phyloP scores from a whole-genome alignment of 1,140 invertebrate genomes.

The Drosophila virilis region DNA sequence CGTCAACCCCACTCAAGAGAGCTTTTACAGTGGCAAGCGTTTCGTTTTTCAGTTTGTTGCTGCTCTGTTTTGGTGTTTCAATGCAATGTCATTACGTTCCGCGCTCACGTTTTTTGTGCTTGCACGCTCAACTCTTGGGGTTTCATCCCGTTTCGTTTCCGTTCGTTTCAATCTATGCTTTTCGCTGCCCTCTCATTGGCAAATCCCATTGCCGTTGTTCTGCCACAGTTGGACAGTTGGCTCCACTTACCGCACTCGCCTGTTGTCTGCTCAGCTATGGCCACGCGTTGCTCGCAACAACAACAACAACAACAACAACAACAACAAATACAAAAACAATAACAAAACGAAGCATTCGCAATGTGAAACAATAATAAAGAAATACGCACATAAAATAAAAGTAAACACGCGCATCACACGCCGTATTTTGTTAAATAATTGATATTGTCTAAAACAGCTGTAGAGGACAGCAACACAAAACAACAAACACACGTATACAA shows the following conservation, averaged over 20 bases:
- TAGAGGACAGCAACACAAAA: slow-evolving; percentile 1
- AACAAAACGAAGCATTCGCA: slow-evolving; percentile 10
- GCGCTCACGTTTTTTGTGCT: slow-evolving; percentile 27
- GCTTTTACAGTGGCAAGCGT: slow-evolving; percentile 13
- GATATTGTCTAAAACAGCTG: slow-evolving; percentile 19
- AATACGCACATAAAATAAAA: slow-evolving; percentile 19
- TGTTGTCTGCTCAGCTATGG: slow-evolving; percentile 38
- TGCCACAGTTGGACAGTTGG: slow-evolving; percentile 30
- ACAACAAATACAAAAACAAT: neutral
- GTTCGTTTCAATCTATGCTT: slow-evolving; percentile 5
- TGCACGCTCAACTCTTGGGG: slow-evolving; percentile 2
- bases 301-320: slow-evolving; percentile 7
- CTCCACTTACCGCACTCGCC: slow-evolving; percentile 49
- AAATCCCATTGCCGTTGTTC: slow-evolving; percentile 30
- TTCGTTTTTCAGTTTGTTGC: slow-evolving; percentile 31
- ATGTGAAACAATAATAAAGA: slow-evolving; percentile 42
- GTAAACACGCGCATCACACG: slow-evolving; percentile 30
- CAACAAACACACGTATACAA: slow-evolving; percentile 12
- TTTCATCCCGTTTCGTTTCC: neutral
- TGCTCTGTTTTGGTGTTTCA: slow-evolving; percentile 35
- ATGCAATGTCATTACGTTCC: slow-evolving; percentile 21
- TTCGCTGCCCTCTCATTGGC: slow-evolving; percentile 5
- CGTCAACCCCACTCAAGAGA: neutral
- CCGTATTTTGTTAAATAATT: slow-evolving; percentile 35
- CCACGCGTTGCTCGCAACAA: slow-evolving; percentile 40